Conservation (phyloP, 1,140 invertebrate species). For the Adelges cooleyi region DNA sequence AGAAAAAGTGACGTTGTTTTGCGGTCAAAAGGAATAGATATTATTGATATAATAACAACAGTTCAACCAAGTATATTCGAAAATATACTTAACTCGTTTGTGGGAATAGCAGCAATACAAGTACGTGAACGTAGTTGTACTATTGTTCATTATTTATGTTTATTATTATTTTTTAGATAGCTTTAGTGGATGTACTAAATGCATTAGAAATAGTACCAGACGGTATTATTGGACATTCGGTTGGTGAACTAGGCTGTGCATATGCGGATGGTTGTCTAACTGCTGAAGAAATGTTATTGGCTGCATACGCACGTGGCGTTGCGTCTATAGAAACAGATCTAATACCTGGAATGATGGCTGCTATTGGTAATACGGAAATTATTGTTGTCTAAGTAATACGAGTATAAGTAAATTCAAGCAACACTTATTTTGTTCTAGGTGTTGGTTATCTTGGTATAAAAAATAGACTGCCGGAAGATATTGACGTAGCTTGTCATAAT, state of each 20-base stretch:
- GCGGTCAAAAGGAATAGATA: conserved; percentile 45
- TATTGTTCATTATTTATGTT: too few relatives aligned
- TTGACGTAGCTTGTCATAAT: conserved; percentile 62
- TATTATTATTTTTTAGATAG: conserved; percentile 43
- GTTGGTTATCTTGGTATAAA: conserved; percentile 42
- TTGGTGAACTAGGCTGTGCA: conserved; percentile 53
- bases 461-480: conserved; percentile 47
- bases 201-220: conserved; percentile 46
- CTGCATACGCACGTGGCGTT: conserved; percentile 50
- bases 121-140: conserved; percentile 38
- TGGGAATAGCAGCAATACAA: conserved; percentile 69
- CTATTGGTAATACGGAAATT: conserved; percentile 38
- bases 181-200: conserved; percentile 51
- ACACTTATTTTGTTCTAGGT: conserved; percentile 41
- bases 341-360: conserved; percentile 46
- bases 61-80: conserved; percentile 46
- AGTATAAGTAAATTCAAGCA: neutral
- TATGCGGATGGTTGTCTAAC: conserved; percentile 58
- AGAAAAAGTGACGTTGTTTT: conserved; percentile 45
- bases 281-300: conserved; percentile 50
- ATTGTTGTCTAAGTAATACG: neutral
- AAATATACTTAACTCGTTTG: conserved; percentile 53
- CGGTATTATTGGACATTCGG: conserved; percentile 58
- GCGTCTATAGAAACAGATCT: conserved; percentile 47
- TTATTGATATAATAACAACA: conserved; percentile 50